A percentile compares a stretch with the other conserved stretches of the same genome.
phyloP scores from a whole-genome alignment of 1,140 invertebrate genomes.

The Anadara kagoshimensis region DNA sequence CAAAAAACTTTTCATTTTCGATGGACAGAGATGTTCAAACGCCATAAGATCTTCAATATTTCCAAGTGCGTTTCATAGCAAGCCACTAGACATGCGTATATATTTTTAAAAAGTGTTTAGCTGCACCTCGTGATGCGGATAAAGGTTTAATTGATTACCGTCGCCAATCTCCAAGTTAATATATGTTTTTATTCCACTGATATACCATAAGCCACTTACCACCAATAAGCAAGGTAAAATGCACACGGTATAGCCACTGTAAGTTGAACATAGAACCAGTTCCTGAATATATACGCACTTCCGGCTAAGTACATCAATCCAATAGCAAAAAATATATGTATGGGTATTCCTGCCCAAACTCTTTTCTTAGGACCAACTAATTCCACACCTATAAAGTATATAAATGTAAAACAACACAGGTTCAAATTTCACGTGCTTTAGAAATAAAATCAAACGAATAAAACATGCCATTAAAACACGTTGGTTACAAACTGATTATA shows the following conservation, averaged over 20 bases:
- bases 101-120: no score
- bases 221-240: constrained; percentile 76
- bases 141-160: no score
- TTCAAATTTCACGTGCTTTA: background rate
- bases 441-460: background rate
- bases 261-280: constrained; percentile 84
- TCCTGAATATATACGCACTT: constrained; percentile 79
- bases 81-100: no score
- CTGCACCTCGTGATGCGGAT: no score
- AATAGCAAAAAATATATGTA: constrained; percentile 53
- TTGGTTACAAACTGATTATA: background rate
- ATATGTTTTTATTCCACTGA: no score
- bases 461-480: background rate
- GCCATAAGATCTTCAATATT: no score
- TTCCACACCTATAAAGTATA: constrained; percentile 44
- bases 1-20: no score
- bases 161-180: no score
- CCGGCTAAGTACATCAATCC: constrained; percentile 71
- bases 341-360: constrained; percentile 46
- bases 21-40: no score
- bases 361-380: constrained; percentile 52
- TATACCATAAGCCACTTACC: constrained; percentile 15
- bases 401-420: no score
- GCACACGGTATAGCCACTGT: constrained; percentile 83
- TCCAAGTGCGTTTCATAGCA: no score